Percentiles rank a stretch among this genome's conserved stretches.
phyloP scores from a whole-genome alignment of 2,888 invertebrate species.

The Axea sp. region DNA sequence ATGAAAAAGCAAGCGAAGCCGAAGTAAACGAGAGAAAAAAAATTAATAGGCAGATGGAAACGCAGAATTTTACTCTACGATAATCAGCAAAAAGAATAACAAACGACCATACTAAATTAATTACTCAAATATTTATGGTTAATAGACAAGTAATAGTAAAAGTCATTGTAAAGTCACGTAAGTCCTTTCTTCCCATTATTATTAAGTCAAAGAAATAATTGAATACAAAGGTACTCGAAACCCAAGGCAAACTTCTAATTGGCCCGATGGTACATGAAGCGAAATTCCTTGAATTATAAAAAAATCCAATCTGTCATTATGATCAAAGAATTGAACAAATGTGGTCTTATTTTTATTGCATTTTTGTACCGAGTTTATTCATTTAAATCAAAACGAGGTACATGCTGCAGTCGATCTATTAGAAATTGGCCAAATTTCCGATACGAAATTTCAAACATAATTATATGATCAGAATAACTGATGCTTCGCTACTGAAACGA shows the following conservation, averaged over 20 bases:
- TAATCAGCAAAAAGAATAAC: conserved; percentile 36
- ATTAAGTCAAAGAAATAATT: conserved; percentile 29
- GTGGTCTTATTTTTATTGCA: conserved; percentile 10
- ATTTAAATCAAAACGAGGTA: conserved; percentile 5
- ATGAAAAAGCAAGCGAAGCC: conserved; percentile 50
- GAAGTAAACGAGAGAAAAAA: conserved; percentile 56
- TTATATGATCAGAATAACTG: conserved; percentile 33
- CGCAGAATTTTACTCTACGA: conserved; percentile 47
- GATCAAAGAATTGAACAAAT: conserved; percentile 13
- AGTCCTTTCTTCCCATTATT: no score
- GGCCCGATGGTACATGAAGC: no score
- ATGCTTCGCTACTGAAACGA: conserved; percentile 2
- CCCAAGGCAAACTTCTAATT: conserved; percentile 37
- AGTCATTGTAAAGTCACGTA: conserved; percentile 11
- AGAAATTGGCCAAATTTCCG: conserved; percentile 7
- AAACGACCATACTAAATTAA: conserved; percentile 28
- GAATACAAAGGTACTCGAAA: conserved; percentile 21
- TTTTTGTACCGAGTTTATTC: conserved; percentile 18
- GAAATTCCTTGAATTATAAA: no score
- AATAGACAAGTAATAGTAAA: conserved; percentile 17
- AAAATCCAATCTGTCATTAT: conserved; percentile 33
- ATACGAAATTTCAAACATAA: conserved; percentile 5
- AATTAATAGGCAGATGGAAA: conserved; percentile 54
- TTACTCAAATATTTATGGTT: conserved; percentile 28
- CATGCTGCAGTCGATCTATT: conserved; percentile 1